Percentiles rank a stretch among this genome's conserved stretches.
These are phyloP conservation scores for Cochlearius cochlearius DNA, from an alignment of 2,113 vertebrate genomes.

Conservation along the genomic window DNA sequence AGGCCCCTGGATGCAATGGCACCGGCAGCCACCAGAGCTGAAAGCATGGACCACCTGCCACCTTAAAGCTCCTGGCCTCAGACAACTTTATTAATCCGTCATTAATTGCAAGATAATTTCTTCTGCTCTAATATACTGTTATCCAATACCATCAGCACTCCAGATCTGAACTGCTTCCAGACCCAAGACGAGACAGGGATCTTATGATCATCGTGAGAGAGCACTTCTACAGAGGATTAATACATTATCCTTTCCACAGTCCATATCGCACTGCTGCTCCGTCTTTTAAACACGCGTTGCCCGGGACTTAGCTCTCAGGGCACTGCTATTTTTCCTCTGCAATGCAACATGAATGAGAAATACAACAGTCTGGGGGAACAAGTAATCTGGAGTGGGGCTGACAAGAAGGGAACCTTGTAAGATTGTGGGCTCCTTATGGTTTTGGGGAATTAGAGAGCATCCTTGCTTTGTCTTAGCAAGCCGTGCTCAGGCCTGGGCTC, in stretches of 20 bases:
- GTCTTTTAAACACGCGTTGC: background rate
- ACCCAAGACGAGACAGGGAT: background rate
- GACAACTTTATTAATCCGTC: background rate
- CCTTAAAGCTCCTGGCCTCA: background rate
- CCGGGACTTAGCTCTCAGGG: background rate
- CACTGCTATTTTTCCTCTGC: background rate
- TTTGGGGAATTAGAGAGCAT: background rate
- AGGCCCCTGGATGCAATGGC: background rate
- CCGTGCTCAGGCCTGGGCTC: background rate
- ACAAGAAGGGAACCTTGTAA: background rate
- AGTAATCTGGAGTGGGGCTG: background rate
- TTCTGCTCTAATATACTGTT: background rate
- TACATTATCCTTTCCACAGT: background rate
- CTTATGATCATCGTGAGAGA: background rate
- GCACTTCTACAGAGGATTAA: background rate
- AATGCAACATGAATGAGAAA: background rate
- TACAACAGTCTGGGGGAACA: rapidly evolving
- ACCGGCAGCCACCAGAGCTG: background rate
- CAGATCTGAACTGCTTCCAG: background rate
- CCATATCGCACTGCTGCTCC: background rate
- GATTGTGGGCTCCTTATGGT: background rate
- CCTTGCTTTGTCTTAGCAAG: background rate
- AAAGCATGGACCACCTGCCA: background rate
- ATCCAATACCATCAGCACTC: background rate
- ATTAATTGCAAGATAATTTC: background rate